Conservation (phyloP, 2,888 invertebrate genomes). For the Melanchra persicariae region DNA sequence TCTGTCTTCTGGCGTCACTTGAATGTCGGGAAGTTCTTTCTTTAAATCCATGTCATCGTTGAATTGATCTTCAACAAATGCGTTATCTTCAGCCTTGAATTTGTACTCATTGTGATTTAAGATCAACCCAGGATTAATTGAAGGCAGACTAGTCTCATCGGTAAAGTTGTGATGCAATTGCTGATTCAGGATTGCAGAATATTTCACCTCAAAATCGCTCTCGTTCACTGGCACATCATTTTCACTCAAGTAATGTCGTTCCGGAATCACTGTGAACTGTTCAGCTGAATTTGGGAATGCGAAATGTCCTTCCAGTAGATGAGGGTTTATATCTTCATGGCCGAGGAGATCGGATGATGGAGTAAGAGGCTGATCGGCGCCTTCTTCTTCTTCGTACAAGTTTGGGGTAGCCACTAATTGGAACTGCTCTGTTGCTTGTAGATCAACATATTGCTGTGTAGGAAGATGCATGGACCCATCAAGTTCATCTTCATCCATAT, state of each 20-base stretch:
- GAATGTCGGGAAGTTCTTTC: conserved; percentile 87
- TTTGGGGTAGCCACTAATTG: conserved; percentile 91
- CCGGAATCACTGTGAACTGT: conserved; percentile 90
- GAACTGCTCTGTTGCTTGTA: conserved; percentile 91
- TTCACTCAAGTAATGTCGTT: conserved; percentile 84
- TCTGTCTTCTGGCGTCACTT: conserved; percentile 87
- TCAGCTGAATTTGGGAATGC: conserved; percentile 88
- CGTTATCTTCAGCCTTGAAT: conserved; percentile 80
- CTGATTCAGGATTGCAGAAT: conserved; percentile 84
- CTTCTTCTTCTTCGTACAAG: conserved; percentile 92
- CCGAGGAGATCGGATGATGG: conserved; percentile 87
- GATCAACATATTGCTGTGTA: conserved; percentile 91
- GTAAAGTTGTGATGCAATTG: conserved; percentile 77
- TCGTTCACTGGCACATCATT: conserved; percentile 83
- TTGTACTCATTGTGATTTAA: conserved; percentile 79
- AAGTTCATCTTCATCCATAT: conserved; percentile 86
- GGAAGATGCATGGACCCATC: conserved; percentile 87
- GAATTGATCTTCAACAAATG: conserved; percentile 83
- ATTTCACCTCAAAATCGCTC: conserved; percentile 87
- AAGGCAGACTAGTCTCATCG: conserved; percentile 75
- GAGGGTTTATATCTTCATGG: conserved; percentile 88
- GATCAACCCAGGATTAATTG: conserved; percentile 81
- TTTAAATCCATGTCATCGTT: conserved; percentile 88
- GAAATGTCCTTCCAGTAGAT: conserved; percentile 87
- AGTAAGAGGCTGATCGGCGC: conserved; percentile 88